Percentiles rank a stretch among this genome's conserved stretches.
Conservation (phyloP, 23 tunicate species). For the Botrylloides violaceus region DNA sequence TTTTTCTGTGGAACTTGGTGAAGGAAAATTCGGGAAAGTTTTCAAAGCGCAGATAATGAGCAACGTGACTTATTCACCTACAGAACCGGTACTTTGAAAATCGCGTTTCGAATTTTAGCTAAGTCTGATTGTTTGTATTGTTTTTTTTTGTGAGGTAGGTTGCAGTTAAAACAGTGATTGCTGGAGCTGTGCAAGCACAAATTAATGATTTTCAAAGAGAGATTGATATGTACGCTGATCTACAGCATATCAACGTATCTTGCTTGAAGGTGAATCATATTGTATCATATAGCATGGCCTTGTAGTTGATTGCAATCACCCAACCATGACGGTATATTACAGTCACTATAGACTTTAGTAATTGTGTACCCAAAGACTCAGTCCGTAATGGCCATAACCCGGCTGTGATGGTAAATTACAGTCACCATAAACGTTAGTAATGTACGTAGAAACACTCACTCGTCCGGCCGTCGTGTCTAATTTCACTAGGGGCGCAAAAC, state of each 20-base stretch:
- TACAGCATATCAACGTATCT: constrained; percentile 81
- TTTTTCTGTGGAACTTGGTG: constrained; percentile 62
- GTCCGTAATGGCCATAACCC: too few species aligned
- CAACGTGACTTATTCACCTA: constrained; percentile 63
- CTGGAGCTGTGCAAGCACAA: constrained; percentile 23
- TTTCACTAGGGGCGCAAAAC: too few species aligned
- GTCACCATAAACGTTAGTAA: not conserved
- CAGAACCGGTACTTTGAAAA: constrained; percentile 61
- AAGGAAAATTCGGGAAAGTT: constrained; percentile 91
- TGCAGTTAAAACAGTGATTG: constrained; percentile 67
- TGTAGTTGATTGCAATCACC: too few species aligned
- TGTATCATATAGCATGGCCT: too few species aligned
- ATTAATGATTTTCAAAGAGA: constrained; percentile 80
- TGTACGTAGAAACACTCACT: not conserved
- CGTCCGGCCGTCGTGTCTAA: too few species aligned
- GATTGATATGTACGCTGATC: constrained; percentile 54
- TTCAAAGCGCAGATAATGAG: constrained; percentile 74
- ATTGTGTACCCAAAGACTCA: too few species aligned
- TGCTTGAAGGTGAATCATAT: constrained; percentile 81
- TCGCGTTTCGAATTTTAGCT: not conserved
- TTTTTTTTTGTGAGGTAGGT: constrained; percentile 23
- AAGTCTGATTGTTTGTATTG: not conserved
- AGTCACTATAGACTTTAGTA: too few species aligned
- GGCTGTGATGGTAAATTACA: too few species aligned
- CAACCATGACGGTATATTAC: too few species aligned